Evolutionary conservation across 2,113 vertebrate species (phyloP), one percentile per base, ranked within the genome.

Genomic region (Tringa solitaria): DNA sequence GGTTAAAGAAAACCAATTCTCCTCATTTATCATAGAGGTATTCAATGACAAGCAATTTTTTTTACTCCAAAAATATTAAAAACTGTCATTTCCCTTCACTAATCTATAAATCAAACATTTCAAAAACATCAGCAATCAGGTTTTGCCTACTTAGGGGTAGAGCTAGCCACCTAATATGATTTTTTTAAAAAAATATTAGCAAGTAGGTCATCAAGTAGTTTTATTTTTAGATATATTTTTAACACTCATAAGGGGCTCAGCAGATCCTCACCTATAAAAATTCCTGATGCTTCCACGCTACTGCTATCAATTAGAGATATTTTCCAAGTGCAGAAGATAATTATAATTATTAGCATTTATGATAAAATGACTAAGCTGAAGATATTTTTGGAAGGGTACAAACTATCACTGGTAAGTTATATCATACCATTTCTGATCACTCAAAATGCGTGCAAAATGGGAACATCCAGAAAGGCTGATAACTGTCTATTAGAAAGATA

Each of bases 271-370:
- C 33, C 74, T 60, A 67, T 32, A 84, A 51, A 70, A 93, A 67
- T 32, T 83, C 23, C 84, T 94, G 54, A 84, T 0, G 0, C 54
- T 74, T 85, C 46, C 50, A 54, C 26, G 6, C 46, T 80, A 53
- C n/a, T 77, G 59, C 57, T 81, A 70, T 46, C 63, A 84, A 74
- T 90, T 54, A 72, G 28, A 91, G 39, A 18, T 50, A 30, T 83
- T 74, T 93, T 86, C 53, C 46, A 90, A 87, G 57, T 50, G n/a
- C 53, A 83, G 50, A 80, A 65, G 20, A 43, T 83, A 23, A 93
- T 90, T 67, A 65, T 14, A 83, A 85, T 54, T 90, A 83, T 86
- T 53, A 88, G 26, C 56, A 84, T 95, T 92, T 88, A 74, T 83
- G 81, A 56, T 48, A 84, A 94, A 84, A 88, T 54, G 3, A 59